A percentile compares a stretch with the other conserved stretches of the same genome.
These are phyloP conservation scores for Pissodes strobi DNA, from an alignment of 1,140 invertebrate species.

Conservation along the genomic window DNA sequence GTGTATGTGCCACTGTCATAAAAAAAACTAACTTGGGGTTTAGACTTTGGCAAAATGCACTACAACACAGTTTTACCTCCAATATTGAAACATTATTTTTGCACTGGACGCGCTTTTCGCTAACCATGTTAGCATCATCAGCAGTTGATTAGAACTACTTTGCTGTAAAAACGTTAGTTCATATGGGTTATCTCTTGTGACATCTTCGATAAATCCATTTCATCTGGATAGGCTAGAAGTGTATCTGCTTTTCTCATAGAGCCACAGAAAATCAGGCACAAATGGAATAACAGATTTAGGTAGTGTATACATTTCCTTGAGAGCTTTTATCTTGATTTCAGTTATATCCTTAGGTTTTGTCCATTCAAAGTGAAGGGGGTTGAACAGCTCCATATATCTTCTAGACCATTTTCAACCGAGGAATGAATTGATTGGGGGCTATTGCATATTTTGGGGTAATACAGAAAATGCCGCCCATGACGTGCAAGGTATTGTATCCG, in stretches of 20 bases:
- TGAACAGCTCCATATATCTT: background rate
- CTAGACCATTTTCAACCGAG: background rate
- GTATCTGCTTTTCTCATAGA: conserved; percentile 33
- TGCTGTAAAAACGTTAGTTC: too few relatives aligned
- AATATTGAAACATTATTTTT: too few relatives aligned
- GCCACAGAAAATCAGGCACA: conserved; percentile 31
- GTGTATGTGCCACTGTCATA: too few relatives aligned
- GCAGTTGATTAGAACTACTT: too few relatives aligned
- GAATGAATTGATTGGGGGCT: too few relatives aligned
- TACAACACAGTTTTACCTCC: too few relatives aligned
- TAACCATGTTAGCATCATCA: too few relatives aligned
- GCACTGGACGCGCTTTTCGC: too few relatives aligned
- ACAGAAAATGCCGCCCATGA: background rate
- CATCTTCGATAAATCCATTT: conserved; percentile 44
- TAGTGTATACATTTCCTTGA: background rate
- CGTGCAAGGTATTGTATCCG: too few relatives aligned
- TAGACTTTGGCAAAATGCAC: too few relatives aligned
- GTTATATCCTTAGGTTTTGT: background rate
- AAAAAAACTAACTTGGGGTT: too few relatives aligned
- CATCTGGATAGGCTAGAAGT: conserved; percentile 28
- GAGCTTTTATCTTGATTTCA: conserved; percentile 8
- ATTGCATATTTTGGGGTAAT: background rate
- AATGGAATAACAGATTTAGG: background rate
- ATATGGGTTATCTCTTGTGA: too few relatives aligned
- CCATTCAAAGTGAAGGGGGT: background rate